Base-by-base conservation (phyloP, 2,113 vertebrate species). In the Bos indicus region DNA sequence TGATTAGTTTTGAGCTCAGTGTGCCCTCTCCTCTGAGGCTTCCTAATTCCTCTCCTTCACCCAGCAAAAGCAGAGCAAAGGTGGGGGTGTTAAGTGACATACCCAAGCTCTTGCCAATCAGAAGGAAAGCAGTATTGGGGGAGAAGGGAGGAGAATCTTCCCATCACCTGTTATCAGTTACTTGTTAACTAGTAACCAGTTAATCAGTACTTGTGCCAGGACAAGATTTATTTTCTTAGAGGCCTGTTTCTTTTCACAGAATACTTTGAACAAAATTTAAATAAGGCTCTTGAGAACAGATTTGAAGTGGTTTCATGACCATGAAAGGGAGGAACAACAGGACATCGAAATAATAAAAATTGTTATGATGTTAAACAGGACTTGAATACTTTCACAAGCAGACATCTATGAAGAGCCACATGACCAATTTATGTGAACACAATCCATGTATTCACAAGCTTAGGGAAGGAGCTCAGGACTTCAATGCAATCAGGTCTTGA, bases 241-340 rank as follows among this genome's bases (percentile, higher is more conserved):
- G 60, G 6, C 33, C 7, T 88, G 1, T 90, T 94, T 82, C 28
- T 85, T 94, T 88, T 77, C 67, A 71, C 15, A 96, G 33, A 84
- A 36, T 91, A 62, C 12, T 95, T 86, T 64, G n/a, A 91, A 89
- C 91, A 62, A 84, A 92, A 60, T 71, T 84, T 89, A 91, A 91
- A 87, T 64, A 59, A 95, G 88, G 33, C 17, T 71, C 59, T 89
- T 86, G 51, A 95, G 56, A n/a, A 40, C 13, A 86, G 28, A 90
- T 88, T n/a, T 85, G 54, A 95, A 96, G 60, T 46, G 17, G 67
- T 91, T 91, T 93, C 43, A 67, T 57, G 80, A 21, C 67, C 52
- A 57, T 40, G 46, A 81, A 96, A 94, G 81, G 67, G 11, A 85
- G 15, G 78, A 71, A 81, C n/a, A 59, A 26, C 28, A 94, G 56